Conservation (phyloP, 2,797 vertebrate genomes). For the Sebastes variabilis region DNA sequence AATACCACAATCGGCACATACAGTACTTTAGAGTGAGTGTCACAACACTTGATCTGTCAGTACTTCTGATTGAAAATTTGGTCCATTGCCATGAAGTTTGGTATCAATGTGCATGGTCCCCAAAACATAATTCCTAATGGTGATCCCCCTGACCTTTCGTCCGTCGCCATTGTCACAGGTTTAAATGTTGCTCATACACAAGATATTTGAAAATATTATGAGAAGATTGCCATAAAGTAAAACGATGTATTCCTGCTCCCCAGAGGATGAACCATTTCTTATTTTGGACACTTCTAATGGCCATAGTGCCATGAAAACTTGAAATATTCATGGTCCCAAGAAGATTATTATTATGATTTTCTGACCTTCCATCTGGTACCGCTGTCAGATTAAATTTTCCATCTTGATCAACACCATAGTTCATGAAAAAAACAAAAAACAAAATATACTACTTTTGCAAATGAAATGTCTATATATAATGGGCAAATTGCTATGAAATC, state of each 20-base stretch:
- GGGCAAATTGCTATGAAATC: neutral
- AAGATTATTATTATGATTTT: neutral
- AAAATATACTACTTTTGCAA: neutral
- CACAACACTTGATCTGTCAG: neutral
- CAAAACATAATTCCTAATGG: neutral
- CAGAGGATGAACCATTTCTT: neutral
- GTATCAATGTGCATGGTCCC: neutral
- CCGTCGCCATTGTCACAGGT: neutral
- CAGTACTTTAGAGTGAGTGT: neutral
- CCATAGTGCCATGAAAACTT: neutral
- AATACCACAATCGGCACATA: neutral
- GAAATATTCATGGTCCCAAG: neutral
- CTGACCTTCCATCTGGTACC: neutral
- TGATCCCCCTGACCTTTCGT: neutral
- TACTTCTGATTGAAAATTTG: neutral
- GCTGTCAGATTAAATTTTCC: neutral
- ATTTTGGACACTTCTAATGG: neutral
- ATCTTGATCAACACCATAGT: neutral
- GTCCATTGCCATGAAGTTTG: neutral
- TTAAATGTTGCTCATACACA: neutral
- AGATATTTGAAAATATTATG: neutral
- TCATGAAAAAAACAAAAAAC: fast-evolving
- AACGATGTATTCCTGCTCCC: neutral
- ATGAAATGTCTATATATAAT: neutral
- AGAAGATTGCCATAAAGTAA: neutral